Evolutionary conservation across 2,888 invertebrate species (phyloP), one percentile per base, ranked within the genome.

Genomic region (Morinoia aosen): DNA sequence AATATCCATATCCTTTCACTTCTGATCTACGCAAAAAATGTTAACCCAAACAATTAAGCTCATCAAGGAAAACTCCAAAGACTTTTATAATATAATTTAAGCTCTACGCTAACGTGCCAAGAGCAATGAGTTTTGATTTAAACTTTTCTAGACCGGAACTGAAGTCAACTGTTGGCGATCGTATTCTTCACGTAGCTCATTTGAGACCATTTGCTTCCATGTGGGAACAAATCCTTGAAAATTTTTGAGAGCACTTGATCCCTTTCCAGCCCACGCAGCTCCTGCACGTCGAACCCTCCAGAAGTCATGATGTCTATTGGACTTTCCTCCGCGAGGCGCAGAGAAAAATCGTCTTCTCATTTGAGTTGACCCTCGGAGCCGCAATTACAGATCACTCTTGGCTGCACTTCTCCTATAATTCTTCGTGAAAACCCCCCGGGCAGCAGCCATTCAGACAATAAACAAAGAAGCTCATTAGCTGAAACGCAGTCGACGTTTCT

Each of bases 391-490:
- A 90, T 90, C 90, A 39, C 90, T 48, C 90, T 90, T 40, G 90
- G 90, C 40, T 90, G 90, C 90, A 90, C 90, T 90, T 90, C 90
- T 90, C 40, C 90, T 39, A 90, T 90, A 90, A 90, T 90, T 90
- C 90, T 90, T 90, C 12, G 40, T 90, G 90, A 40, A 48, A 90
- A 40, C 39, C 14, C 19, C 88, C 90, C 39, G 39, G 48, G 90
- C 40, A 76, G 90, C 39, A 19, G 90, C 90, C 90, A 90, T 90
- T 90, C 90, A 90, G 48, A 90, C 90, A 90, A 90, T 90, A 90
- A 90, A 90, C 90, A 90, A 90, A 90, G 90, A 90, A 90, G 90
- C 90, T 90, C 90, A 90, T 90, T 90, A 90, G 90, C 90, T 90
- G 25, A 40, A 12, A 48, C 90, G 90, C 90, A 90, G 90, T 48